Evolutionary conservation across 2,888 invertebrate species (phyloP), one percentile per base, ranked within the genome.

Genomic region (Rugalucina vietnamica): DNA sequence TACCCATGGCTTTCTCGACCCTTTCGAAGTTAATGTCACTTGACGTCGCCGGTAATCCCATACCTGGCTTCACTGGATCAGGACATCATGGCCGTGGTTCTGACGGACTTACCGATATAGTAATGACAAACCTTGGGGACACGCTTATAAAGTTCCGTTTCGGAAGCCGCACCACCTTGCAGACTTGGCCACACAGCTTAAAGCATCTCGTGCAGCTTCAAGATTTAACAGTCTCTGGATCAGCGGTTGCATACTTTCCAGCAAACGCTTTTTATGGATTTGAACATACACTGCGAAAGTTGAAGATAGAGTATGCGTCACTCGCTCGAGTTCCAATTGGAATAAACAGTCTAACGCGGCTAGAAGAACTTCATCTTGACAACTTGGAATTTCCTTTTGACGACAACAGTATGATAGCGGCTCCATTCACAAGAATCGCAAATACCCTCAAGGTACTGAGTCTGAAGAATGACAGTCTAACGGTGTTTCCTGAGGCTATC

Each of bases 301-400:
- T 90, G 18, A 88, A 88, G 2, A 89, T 90, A n/a, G 86, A 88
- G 49, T 72, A 87, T 50, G 86, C 88, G 4, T 74, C 84, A 1
- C 43, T 89, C 4, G 81, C 77, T 0, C 70, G 85, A 0, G 87
- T 89, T 12, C 90, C 90, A 1, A 37, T 89, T 0, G 86, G 84
- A 3, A 81, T 90, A 0, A 75, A 81, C 1, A 69, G 65, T 21
- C 72, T 90, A 8, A 49, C 69, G 3, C 49, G 76, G 21, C 76
- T 90, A 21, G 70, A 76, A 32, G 84, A 84, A 49, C 85, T 90
- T 14, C 88, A 90, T 78, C 75, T 88, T 12, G 88, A 90, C 34
- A 76, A 89, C 57, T 79, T 89, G 27, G 69, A 39, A 10, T 65
- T 76, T 29, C 81, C 79, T 8, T 88, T 88, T 71, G 82, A 76